Evolutionary conservation across 2,113 vertebrate species (phyloP).

Genomic region (Numida meleagris): DNA sequence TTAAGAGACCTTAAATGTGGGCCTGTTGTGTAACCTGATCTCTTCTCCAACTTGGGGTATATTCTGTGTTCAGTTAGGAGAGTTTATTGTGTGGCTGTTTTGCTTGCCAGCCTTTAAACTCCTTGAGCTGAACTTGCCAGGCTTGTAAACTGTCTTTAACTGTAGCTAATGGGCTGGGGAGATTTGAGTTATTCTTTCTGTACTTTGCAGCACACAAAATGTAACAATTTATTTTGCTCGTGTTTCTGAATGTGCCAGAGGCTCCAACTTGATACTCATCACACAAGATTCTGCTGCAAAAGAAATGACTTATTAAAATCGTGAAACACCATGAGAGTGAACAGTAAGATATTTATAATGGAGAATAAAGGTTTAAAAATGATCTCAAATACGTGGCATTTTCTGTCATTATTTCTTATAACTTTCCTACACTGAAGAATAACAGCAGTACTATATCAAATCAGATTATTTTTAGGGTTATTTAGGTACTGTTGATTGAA

Average conservation of each 20-base stretch:
- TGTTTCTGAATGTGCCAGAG: not conserved
- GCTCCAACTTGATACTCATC: not conserved
- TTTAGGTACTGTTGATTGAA: not conserved
- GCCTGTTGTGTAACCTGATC: not conserved
- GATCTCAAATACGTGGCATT: not conserved
- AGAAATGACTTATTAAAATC: not conserved
- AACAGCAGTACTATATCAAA: fast-evolving
- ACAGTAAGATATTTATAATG: not conserved
- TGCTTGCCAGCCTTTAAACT: not conserved
- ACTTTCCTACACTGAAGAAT: not conserved
- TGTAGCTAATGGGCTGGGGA: not conserved
- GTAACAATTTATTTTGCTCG: fast-evolving
- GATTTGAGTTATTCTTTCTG: fast-evolving
- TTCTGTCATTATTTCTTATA: not conserved
- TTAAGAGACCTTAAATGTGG: not conserved
- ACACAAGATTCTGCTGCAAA: not conserved
- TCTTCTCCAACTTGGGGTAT: not conserved
- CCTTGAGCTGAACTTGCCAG: not conserved
- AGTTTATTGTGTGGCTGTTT: not conserved
- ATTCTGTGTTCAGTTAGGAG: not conserved
- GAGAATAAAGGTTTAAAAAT: not conserved
- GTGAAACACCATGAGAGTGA: not conserved
- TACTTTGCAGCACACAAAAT: fast-evolving
- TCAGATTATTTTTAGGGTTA: not conserved
- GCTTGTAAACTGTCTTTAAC: not conserved